phyloP scores from a whole-genome alignment of 2,888 invertebrate species.

The Cheilosia impressa region DNA sequence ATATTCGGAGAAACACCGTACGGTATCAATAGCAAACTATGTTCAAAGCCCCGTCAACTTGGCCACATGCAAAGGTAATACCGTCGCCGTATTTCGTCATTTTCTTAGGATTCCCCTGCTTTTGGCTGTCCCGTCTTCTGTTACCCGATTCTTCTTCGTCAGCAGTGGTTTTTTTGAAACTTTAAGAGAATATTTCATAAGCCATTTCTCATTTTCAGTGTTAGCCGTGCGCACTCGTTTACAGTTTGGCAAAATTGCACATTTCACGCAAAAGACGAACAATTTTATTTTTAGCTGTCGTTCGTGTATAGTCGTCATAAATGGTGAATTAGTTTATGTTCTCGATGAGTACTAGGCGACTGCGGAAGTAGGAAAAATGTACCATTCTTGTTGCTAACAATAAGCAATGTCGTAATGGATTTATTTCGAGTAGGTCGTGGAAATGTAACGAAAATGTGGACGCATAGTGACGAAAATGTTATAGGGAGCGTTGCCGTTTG shows the following conservation, averaged over 20 bases:
- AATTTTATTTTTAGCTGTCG: no score
- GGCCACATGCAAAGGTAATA: background rate
- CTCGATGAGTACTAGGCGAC: no score
- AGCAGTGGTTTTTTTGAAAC: slow-evolving; percentile 15
- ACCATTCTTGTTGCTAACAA: no score
- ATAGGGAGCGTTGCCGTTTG: no score
- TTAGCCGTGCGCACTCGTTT: background rate
- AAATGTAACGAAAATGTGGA: no score
- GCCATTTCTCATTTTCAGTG: slow-evolving; percentile 10
- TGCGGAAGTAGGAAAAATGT: no score
- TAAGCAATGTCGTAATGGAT: no score
- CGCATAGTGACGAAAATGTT: no score
- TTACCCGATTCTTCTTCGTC: slow-evolving; percentile 6
- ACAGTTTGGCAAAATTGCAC: background rate
- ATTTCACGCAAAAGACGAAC: background rate
- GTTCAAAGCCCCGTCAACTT: background rate
- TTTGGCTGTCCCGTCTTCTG: background rate
- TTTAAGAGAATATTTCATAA: slow-evolving; percentile 48
- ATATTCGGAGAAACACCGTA: background rate
- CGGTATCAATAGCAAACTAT: background rate
- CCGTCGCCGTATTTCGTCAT: no score
- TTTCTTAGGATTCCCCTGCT: background rate
- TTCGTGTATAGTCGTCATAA: no score
- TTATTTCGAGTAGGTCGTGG: no score
- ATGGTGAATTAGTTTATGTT: no score